Evolutionary conservation across 2,888 invertebrate species (phyloP).

Genomic region (Amblyteles armatorius): DNA sequence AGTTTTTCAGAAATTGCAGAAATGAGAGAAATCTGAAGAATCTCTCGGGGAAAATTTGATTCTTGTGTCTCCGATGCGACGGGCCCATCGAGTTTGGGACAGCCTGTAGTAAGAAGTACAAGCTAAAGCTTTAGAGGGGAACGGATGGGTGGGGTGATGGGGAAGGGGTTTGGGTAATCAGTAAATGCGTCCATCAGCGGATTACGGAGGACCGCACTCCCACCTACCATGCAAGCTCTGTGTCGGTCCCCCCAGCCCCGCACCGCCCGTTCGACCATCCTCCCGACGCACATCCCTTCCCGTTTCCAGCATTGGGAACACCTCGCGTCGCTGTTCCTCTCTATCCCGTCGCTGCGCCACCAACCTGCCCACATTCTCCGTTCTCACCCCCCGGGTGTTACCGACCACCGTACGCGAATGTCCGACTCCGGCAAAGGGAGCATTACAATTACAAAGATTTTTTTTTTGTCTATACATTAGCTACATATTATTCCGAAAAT

Average conservation of each 20-base stretch:
- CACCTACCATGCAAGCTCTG: conserved; percentile 65
- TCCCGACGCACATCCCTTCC: conserved; percentile 64
- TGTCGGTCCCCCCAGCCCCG: conserved; percentile 50
- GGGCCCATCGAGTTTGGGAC: conserved; percentile 73
- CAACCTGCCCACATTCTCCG: conserved; percentile 38
- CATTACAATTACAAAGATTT: conserved; percentile 33
- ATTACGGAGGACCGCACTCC: conserved; percentile 79
- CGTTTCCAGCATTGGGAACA: conserved; percentile 49
- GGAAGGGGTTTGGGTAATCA: conserved; percentile 80
- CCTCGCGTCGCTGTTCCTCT: conserved; percentile 37
- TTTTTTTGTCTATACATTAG: conserved; percentile 1
- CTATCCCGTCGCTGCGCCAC: background rate
- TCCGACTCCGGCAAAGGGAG: background rate
- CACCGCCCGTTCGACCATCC: conserved; percentile 67
- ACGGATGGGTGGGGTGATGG: conserved; percentile 60
- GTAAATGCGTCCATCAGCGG: conserved; percentile 82
- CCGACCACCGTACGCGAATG: conserved; percentile 20
- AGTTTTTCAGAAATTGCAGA: background rate
- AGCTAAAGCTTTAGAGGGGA: conserved; percentile 76
- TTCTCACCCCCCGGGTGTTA: conserved; percentile 29
- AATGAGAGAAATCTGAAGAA: background rate
- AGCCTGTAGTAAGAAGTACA: conserved; percentile 79
- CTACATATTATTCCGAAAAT: background rate
- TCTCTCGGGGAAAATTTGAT: conserved; percentile 27
- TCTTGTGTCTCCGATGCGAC: conserved; percentile 11